Evolutionary conservation across 2,888 invertebrate genomes (phyloP).

Genomic region (Capitulum mitella): DNA sequence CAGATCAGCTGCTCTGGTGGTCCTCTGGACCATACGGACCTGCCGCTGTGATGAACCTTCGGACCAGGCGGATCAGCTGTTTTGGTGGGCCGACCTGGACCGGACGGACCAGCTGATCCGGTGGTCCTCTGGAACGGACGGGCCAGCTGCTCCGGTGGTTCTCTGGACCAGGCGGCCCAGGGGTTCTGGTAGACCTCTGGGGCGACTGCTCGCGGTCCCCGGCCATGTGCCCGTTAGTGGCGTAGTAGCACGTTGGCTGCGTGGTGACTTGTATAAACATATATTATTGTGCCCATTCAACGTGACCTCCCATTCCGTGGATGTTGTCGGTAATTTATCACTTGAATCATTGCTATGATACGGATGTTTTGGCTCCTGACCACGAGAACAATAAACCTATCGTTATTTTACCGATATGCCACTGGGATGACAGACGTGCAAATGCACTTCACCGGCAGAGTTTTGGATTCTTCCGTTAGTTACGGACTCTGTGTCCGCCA

Average conservation of each 20-base stretch:
- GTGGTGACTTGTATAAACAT: conserved; percentile 2
- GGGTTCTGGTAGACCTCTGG: background rate
- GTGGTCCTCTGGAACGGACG: too few relatives aligned
- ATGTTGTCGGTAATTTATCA: background rate
- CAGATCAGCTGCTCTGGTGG: too few relatives aligned
- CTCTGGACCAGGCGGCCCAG: background rate
- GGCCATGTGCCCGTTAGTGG: background rate
- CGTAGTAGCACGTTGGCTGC: background rate
- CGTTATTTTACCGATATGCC: background rate
- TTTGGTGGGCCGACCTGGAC: too few relatives aligned
- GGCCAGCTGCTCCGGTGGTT: too few relatives aligned
- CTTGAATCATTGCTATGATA: background rate
- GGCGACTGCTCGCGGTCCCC: background rate
- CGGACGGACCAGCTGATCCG: too few relatives aligned
- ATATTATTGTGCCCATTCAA: conserved; percentile 6
- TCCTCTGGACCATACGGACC: too few relatives aligned
- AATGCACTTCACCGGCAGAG: too few relatives aligned
- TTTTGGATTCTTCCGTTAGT: too few relatives aligned
- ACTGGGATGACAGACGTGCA: too few relatives aligned
- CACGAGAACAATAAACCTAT: conserved; percentile 19
- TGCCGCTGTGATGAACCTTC: too few relatives aligned
- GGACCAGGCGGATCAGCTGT: too few relatives aligned
- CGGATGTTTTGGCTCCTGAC: background rate
- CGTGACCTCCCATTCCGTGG: background rate
- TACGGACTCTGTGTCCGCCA: too few relatives aligned